Conservation (phyloP, 2,113 vertebrate species). For the Xiphophorus maculatus region DNA sequence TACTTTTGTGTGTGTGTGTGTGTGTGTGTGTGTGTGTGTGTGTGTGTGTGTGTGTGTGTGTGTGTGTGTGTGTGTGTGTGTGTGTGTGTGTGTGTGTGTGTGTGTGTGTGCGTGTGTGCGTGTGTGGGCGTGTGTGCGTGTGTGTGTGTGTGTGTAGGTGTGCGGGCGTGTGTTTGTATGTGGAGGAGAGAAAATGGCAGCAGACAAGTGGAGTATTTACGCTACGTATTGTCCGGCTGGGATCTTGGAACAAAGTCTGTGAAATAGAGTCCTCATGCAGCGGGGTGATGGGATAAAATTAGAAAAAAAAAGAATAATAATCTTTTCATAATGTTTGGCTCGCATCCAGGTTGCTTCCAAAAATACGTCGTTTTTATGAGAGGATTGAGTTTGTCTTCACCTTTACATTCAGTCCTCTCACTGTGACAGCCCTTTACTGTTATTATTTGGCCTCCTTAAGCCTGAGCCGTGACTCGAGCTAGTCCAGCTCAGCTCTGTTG, state of each 20-base stretch:
- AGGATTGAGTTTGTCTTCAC: conserved; percentile 18
- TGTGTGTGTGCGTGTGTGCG: too few relatives aligned
- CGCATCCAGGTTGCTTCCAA: conserved; percentile 22
- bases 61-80: conserved; percentile 7
- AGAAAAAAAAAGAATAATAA: not conserved
- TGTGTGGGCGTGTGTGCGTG: conserved; percentile 7
- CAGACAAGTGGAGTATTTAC: not conserved
- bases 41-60: conserved; percentile 3
- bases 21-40: conserved; percentile 9
- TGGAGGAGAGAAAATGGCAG: conserved; percentile 27
- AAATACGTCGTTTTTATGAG: conserved; percentile 37
- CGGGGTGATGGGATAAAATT: too few relatives aligned
- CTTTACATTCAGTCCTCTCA: not conserved
- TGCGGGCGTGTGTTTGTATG: conserved; percentile 8
- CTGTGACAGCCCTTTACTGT: conserved; percentile 25
- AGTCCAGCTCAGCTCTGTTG: conserved; percentile 12
- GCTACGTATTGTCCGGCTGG: conserved; percentile 28
- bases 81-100: too few relatives aligned
- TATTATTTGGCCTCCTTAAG: conserved; percentile 36
- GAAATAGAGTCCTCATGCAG: not conserved
- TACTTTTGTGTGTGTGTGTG: conserved; percentile 12
- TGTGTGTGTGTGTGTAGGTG: conserved; percentile 7
- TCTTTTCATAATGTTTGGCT: conserved; percentile 5
- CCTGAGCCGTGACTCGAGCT: conserved; percentile 14
- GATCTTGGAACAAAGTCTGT: not conserved